These are phyloP conservation scores for Drosophila busckii DNA, from an alignment of 1,140 invertebrate genomes.

Conservation along the genomic window DNA sequence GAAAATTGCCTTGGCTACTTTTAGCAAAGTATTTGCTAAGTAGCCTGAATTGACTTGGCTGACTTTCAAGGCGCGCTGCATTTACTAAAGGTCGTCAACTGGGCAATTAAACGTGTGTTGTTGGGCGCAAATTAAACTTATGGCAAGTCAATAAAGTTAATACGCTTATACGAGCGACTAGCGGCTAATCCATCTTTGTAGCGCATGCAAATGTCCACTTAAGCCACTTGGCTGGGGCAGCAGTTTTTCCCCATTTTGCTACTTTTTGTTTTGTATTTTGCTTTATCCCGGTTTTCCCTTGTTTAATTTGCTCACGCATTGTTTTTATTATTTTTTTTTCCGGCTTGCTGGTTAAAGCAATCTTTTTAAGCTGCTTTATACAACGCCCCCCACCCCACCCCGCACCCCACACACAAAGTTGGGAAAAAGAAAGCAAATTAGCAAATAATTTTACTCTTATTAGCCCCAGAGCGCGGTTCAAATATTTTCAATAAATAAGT, in stretches of 20 bases:
- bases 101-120: background rate
- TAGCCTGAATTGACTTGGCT: conserved; percentile 44
- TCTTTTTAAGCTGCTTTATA: conserved; percentile 63
- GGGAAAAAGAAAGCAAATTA: conserved; percentile 51
- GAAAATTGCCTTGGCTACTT: conserved; percentile 61
- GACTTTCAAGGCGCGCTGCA: conserved; percentile 34
- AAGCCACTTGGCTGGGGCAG: too few relatives aligned
- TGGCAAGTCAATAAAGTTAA: background rate
- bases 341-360: conserved; percentile 20
- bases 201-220: conserved; percentile 3
- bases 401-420: background rate
- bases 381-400: too few relatives aligned
- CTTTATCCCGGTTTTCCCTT: conserved; percentile 54
- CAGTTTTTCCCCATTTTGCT: too few relatives aligned
- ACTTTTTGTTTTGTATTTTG: conserved; percentile 42
- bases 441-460: conserved; percentile 65
- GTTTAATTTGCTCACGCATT: conserved; percentile 39
- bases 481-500: conserved; percentile 53
- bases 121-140: background rate
- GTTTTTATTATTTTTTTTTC: conserved; percentile 13
- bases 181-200: background rate
- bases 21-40: conserved; percentile 40
- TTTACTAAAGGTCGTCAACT: too few relatives aligned
- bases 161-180: too few relatives aligned
- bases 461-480: conserved; percentile 34